Conservation (phyloP, 2,113 vertebrate genomes). For the Empidonax traillii region DNA sequence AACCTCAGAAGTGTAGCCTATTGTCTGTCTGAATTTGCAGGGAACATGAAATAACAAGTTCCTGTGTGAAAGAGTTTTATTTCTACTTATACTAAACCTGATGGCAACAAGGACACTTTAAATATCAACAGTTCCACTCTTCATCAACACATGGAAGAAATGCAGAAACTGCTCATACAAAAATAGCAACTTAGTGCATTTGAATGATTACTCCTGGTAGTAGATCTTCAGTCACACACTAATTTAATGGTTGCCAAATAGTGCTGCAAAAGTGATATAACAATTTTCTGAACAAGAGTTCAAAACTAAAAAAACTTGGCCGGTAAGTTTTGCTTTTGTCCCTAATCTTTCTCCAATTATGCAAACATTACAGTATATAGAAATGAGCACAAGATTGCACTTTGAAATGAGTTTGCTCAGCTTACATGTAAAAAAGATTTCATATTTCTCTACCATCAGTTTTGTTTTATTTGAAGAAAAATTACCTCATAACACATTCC, state of each 20-base stretch:
- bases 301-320: neutral
- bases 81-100: neutral
- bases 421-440: neutral
- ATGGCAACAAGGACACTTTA: neutral
- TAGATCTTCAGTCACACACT: neutral
- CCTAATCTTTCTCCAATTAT: neutral
- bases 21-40: neutral
- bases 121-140: neutral
- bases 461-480: neutral
- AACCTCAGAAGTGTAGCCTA: neutral
- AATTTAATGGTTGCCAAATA: neutral
- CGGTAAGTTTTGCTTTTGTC: neutral
- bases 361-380: neutral
- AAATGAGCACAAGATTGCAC: neutral
- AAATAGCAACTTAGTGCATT: neutral
- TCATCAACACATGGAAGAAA: neutral
- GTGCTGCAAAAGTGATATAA: neutral
- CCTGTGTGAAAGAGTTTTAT: neutral
- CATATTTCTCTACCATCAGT: neutral
- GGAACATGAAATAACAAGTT: neutral
- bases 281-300: neutral
- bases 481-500: neutral
- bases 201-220: neutral
- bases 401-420: neutral
- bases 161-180: neutral